Evolutionary conservation across 2,888 invertebrate genomes (phyloP).

Genomic region (Andrena trimmerana): DNA sequence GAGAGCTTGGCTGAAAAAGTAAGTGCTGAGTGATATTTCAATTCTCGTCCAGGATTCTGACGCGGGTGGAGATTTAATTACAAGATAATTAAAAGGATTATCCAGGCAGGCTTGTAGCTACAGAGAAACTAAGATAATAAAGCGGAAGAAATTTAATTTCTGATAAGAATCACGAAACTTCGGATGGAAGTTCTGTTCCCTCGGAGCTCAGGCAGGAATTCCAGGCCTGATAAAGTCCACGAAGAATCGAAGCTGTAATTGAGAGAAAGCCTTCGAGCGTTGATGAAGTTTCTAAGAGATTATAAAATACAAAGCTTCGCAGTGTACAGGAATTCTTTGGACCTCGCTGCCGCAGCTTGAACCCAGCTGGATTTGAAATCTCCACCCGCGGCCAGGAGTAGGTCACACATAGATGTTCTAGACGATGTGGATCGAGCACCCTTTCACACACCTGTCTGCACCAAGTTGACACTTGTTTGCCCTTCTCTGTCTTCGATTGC

Average conservation of each 20-base stretch:
- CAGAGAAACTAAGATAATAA: background rate
- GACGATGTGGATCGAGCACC: slow-evolving; percentile 84
- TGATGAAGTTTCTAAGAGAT: background rate
- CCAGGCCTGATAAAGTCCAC: background rate
- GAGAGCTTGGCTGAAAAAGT: slow-evolving; percentile 96
- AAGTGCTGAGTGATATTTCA: slow-evolving; percentile 68
- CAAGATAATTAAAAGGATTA: background rate
- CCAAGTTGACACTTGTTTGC: slow-evolving; percentile 77
- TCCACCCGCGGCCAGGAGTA: slow-evolving; percentile 58
- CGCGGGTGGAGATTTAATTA: slow-evolving; percentile 55
- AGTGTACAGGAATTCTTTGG: background rate
- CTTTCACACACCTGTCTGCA: slow-evolving; percentile 83
- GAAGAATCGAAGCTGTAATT: background rate
- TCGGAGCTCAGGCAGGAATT: background rate
- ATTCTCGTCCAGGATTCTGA: slow-evolving; percentile 15
- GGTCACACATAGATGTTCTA: slow-evolving; percentile 82
- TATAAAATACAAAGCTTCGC: background rate
- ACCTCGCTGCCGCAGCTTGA: too few species aligned
- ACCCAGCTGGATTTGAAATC: slow-evolving; percentile 15
- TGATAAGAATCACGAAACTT: background rate
- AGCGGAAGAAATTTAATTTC: background rate
- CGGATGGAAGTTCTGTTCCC: background rate
- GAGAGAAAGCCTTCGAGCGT: too few species aligned
- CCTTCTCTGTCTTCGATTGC: slow-evolving; percentile 71
- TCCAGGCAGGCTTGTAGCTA: background rate